Evolutionary conservation across 1,140 invertebrate species (phyloP).

Genomic region (Brachionus plicatilis): DNA sequence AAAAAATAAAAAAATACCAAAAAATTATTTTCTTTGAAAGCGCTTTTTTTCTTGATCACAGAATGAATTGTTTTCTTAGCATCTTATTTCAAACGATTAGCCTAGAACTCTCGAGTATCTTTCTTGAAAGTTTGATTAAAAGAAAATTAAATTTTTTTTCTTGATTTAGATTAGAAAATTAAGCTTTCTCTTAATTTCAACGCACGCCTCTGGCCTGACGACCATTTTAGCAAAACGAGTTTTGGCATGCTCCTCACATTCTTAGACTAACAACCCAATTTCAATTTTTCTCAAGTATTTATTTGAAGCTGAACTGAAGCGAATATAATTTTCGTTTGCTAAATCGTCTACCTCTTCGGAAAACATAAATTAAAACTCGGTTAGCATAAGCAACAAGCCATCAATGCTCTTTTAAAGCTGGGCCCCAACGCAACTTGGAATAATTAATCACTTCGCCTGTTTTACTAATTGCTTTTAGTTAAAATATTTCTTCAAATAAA

Average conservation of each 20-base stretch:
- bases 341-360: not conserved
- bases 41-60: not conserved
- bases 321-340: not conserved
- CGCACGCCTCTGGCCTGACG: not conserved
- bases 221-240: not conserved
- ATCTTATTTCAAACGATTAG: not conserved
- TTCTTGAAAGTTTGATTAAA: not conserved
- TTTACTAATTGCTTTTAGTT: not conserved
- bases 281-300: not conserved
- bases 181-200: not conserved
- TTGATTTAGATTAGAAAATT: not conserved
- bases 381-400: not conserved
- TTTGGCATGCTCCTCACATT: not conserved
- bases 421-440: not conserved
- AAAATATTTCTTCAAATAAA: not conserved
- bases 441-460: not conserved
- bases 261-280: not conserved
- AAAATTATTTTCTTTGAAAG: not conserved
- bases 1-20: not conserved
- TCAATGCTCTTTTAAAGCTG: not conserved
- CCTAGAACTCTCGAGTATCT: not conserved
- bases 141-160: not conserved
- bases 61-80: not conserved
- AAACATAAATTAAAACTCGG: not conserved
- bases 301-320: not conserved